Evolutionary conservation across 1,140 invertebrate genomes (phyloP), one percentile per base, ranked within the genome.

Genomic region (Drosophila erecta): DNA sequence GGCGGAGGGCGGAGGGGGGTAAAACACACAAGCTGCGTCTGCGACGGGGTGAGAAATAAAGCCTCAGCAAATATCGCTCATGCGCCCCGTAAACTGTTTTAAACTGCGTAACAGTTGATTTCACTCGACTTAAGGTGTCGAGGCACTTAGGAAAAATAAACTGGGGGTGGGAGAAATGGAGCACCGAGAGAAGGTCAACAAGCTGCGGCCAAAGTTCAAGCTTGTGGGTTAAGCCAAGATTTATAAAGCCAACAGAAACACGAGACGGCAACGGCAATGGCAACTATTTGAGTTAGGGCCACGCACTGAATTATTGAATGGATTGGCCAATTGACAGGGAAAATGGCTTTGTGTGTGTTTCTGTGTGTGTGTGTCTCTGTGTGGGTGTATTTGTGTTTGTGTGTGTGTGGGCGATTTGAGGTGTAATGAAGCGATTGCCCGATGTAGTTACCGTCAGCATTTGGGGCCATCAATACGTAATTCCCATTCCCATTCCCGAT

Each of bases 31-130:
- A 15, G 6, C 30, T 37, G 24, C 37, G 11, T 14, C 12, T 4
- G 14, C 30, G 14, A 4, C 2, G 15, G 14, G 49, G 27, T 30
- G 27, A 30, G 60, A 66, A 46, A 14, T 20, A 15, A 47, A 20
- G 24, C 44, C 53, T 79, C 60, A 55, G 67, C 57, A 81, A 86
- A 85, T 85, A 85, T 86, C 81, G 60, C 81, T 81, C 81, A 85
- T 85, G 85, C 81, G 81, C 64, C 72, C 75, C 81, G 81, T 85
- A 85, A 85, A 85, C 81, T 78, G 83, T 78, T 86, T 86, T 72
- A 86, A 86, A 86, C 81, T 86, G 83, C 74, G 81, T 86, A 70
- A 86, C 81, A 81, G 61, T 72, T 87, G 81, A 86, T 75, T 86
- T 78, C 74, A 85, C 74, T 79, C 58, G 74, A 74, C 46, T 75